Percentiles rank a stretch among this genome's conserved stretches.
phyloP scores from a whole-genome alignment of 1,140 invertebrate species.

The Trichonephila inaurata region DNA sequence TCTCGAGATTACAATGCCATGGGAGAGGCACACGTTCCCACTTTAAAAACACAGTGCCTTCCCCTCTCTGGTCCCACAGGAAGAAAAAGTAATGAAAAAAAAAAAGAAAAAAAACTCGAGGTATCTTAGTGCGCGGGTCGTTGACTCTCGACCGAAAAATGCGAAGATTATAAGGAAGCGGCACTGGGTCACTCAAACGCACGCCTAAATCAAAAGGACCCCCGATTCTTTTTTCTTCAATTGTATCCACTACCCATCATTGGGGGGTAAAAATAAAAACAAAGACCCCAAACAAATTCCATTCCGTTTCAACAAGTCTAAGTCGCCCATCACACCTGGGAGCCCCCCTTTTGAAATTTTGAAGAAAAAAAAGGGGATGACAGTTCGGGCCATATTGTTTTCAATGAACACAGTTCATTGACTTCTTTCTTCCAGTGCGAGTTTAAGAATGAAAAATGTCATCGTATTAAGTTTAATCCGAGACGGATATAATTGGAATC shows the following conservation, averaged over 20 bases:
- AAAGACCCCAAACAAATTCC: background rate
- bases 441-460: too few species aligned
- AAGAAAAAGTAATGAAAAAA: slow-evolving; percentile 41
- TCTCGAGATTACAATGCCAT: slow-evolving; percentile 42
- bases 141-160: slow-evolving; percentile 64
- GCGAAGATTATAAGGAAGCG: slow-evolving; percentile 61
- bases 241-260: slow-evolving; percentile 1
- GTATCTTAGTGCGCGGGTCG: slow-evolving; percentile 17
- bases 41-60: slow-evolving; percentile 56
- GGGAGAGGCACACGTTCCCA: slow-evolving; percentile 44
- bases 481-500: too few species aligned
- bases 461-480: too few species aligned
- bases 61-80: slow-evolving; percentile 31
- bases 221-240: slow-evolving; percentile 18
- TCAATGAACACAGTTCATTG: too few species aligned
- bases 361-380: too few species aligned
- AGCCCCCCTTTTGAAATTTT: background rate
- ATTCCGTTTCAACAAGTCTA: background rate
- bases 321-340: background rate
- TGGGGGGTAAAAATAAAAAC: slow-evolving; percentile 26
- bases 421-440: too few species aligned
- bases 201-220: slow-evolving; percentile 25
- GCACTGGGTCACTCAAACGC: slow-evolving; percentile 57
- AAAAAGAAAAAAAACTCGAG: background rate
- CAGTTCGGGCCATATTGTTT: too few species aligned